Evolutionary conservation across 2,888 invertebrate species (phyloP).

Genomic region (Metellina segmentata): DNA sequence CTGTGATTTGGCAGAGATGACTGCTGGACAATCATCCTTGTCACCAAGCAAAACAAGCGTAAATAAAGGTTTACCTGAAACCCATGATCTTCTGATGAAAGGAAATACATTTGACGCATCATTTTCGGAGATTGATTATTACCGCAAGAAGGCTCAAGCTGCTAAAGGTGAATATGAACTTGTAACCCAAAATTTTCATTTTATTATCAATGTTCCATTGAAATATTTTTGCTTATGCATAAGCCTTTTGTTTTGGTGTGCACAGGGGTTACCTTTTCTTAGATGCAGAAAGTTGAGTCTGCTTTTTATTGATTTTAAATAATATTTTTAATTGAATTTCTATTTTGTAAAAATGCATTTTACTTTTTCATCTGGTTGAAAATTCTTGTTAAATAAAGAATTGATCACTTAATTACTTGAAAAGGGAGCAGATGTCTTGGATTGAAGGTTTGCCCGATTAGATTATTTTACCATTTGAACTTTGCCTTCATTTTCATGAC

Average conservation of each 20-base stretch:
- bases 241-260: not conserved
- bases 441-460: too few species aligned
- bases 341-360: too few species aligned
- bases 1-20: not conserved
- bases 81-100: not conserved
- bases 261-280: not conserved
- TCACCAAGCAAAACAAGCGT: not conserved
- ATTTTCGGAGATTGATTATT: constrained; percentile 47
- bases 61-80: not conserved
- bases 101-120: not conserved
- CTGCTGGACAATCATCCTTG: not conserved
- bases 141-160: constrained; percentile 41
- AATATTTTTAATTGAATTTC: not conserved
- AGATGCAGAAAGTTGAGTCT: not conserved
- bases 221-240: too few species aligned
- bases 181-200: not conserved
- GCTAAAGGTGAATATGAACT: constrained; percentile 22
- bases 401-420: not conserved
- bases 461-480: too few species aligned
- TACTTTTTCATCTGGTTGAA: too few species aligned
- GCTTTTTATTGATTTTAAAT: not conserved
- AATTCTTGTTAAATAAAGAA: too few species aligned
- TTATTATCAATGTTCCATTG: too few species aligned
- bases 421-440: not conserved
- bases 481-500: too few species aligned